Percentiles rank a stretch among this genome's conserved stretches.
Evolutionary conservation across 2,113 vertebrate species (phyloP).

Genomic region (Callionymus lyra): DNA sequence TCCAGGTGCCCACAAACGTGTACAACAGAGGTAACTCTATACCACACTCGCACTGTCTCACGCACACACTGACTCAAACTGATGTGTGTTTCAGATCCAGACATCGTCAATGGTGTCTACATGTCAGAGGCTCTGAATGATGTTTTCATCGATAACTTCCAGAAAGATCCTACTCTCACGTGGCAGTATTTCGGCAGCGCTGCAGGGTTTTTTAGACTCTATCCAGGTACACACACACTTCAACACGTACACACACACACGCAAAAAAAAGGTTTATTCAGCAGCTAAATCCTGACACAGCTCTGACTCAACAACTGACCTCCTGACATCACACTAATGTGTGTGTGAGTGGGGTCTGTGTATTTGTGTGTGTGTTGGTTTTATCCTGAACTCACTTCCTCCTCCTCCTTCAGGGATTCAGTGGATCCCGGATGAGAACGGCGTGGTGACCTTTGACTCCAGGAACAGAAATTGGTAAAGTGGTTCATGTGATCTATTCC

Average conservation of each 20-base stretch:
- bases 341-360: conserved; percentile 6
- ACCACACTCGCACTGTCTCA: neutral
- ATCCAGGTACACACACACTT: conserved; percentile 74
- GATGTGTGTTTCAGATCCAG: conserved; percentile 67
- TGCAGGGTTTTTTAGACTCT: conserved; percentile 93
- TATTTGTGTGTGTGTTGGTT: neutral
- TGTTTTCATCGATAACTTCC: conserved; percentile 86
- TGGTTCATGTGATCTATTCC: too few relatives aligned
- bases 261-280: neutral
- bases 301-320: too few relatives aligned
- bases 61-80: neutral
- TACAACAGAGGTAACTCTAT: conserved; percentile 84
- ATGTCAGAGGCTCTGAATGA: conserved; percentile 93
- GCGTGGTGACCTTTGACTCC: conserved; percentile 90
- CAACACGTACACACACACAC: neutral
- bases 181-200: conserved; percentile 97
- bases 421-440: conserved; percentile 88
- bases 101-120: conserved; percentile 85
- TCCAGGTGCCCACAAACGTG: conserved; percentile 92
- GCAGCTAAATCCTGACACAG: conserved; percentile 27
- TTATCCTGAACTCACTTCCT: neutral
- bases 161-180: conserved; percentile 85
- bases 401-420: conserved; percentile 75
- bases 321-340: neutral
- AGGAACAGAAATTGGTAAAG: conserved; percentile 89